Percentiles rank a stretch among this genome's conserved stretches.
Conservation (phyloP, 1,140 invertebrate species). For the Drosophila kanapiae region DNA sequence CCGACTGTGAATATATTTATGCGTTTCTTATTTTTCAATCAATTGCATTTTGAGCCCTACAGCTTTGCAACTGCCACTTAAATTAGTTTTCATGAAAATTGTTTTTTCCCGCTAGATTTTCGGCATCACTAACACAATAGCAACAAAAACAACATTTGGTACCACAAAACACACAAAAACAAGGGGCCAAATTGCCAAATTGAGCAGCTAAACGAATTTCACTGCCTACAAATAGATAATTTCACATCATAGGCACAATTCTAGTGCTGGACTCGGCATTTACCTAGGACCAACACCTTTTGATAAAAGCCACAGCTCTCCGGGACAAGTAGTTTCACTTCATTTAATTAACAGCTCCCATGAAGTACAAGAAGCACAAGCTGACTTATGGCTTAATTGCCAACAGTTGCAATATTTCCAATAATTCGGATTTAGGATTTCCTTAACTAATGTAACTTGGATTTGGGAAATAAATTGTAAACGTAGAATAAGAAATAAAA, state of each 20-base stretch:
- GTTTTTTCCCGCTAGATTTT: neutral
- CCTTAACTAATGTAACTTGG: neutral
- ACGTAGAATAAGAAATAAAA: neutral
- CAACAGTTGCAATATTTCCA: neutral
- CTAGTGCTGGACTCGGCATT: neutral
- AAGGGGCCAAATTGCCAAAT: slow-evolving; percentile 57
- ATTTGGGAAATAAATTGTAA: neutral
- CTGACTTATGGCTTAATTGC: neutral
- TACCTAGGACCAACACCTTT: slow-evolving; percentile 43
- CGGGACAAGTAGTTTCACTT: slow-evolving; percentile 19
- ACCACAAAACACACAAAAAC: slow-evolving; percentile 53
- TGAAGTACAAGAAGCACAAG: neutral
- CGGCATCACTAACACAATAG: slow-evolving; percentile 15
- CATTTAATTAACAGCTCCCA: slow-evolving; percentile 22
- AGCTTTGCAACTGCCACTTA: neutral
- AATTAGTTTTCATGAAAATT: neutral
- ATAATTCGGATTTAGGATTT: neutral
- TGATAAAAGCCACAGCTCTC: neutral
- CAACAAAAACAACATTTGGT: slow-evolving; percentile 27
- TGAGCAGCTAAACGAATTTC: slow-evolving; percentile 37
- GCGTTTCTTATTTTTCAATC: neutral
- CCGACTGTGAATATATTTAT: neutral
- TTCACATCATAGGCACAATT: neutral
- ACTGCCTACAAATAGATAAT: slow-evolving; percentile 1
- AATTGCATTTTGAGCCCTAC: too few relatives aligned